phyloP scores from a whole-genome alignment of 2,113 vertebrate species.

The Amazona vittata region DNA sequence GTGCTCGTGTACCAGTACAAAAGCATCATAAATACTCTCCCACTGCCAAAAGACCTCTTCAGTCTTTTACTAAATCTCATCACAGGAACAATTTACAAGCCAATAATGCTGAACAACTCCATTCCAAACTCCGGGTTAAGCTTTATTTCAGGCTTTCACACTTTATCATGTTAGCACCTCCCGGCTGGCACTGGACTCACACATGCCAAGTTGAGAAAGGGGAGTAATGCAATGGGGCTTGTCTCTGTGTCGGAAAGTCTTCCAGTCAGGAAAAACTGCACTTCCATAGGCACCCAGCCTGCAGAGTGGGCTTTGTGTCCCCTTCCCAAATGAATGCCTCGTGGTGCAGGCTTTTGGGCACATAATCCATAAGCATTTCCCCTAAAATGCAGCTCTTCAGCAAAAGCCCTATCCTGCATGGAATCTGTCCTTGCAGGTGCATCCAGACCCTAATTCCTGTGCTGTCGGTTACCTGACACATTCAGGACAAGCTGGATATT shows the following conservation, averaged over 20 bases:
- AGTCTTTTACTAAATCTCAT: slow-evolving; percentile 52
- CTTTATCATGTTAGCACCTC: slow-evolving; percentile 17
- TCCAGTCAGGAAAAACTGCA: not conserved
- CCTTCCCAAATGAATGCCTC: not conserved
- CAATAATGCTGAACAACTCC: slow-evolving; percentile 45
- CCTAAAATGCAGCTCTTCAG: not conserved
- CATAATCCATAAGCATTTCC: not conserved
- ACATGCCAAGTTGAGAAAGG: not conserved
- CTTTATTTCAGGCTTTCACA: slow-evolving; percentile 43
- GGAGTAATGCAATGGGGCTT: not conserved
- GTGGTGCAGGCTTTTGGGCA: not conserved
- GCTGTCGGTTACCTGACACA: not conserved
- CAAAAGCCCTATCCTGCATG: not conserved
- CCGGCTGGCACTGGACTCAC: not conserved
- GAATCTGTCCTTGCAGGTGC: not conserved
- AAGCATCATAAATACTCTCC: slow-evolving; percentile 41
- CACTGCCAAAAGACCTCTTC: slow-evolving; percentile 36
- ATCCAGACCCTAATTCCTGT: not conserved
- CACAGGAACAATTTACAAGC: slow-evolving; percentile 54
- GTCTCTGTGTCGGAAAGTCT: not conserved
- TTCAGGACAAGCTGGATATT: not conserved
- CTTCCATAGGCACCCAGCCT: not conserved
- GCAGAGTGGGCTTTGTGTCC: not conserved
- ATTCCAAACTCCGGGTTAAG: slow-evolving; percentile 3
- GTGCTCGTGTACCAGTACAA: not conserved